phyloP scores from a whole-genome alignment of 1,140 invertebrate species.

The Drosophila grimshawi region DNA sequence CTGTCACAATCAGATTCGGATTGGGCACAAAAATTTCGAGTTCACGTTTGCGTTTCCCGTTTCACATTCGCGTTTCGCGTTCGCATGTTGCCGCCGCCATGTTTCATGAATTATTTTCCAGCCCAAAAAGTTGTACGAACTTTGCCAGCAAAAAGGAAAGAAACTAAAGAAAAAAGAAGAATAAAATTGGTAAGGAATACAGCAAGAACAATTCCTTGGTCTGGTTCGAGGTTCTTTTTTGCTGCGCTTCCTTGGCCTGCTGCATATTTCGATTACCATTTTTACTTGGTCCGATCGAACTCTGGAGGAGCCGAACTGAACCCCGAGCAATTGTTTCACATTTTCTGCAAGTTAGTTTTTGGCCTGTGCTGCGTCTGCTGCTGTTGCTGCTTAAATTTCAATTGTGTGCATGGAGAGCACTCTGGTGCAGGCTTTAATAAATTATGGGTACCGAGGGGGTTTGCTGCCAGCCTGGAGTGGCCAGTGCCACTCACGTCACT shows the following conservation, averaged over 20 bases:
- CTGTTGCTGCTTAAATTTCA: conserved; percentile 75
- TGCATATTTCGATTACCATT: conserved; percentile 80
- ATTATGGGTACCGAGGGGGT: conserved; percentile 54
- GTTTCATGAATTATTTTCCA: conserved; percentile 81
- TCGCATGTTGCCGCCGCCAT: conserved; percentile 72
- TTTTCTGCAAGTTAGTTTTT: conserved; percentile 69
- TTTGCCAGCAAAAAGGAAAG: conserved; percentile 57
- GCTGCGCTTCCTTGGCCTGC: conserved; percentile 57
- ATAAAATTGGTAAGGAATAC: conserved; percentile 58
- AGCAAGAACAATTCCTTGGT: conserved; percentile 45
- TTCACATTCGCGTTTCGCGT: conserved; percentile 66
- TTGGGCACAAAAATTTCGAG: conserved; percentile 74
- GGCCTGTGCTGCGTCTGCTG: conserved; percentile 44
- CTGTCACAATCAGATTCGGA: conserved; percentile 82
- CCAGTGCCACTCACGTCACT: conserved; percentile 69
- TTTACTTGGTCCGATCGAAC: conserved; percentile 43
- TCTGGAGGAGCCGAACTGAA: conserved; percentile 4
- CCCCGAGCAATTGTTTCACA: conserved; percentile 60
- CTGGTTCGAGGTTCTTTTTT: conserved; percentile 27
- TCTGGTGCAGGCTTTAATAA: conserved; percentile 82
- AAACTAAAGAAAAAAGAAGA: conserved; percentile 17
- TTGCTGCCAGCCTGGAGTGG: conserved; percentile 15
- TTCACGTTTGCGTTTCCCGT: conserved; percentile 56
- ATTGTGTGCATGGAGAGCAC: conserved; percentile 78
- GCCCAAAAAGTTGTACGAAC: conserved; percentile 73